Conservation (phyloP, 2,113 vertebrate genomes). For the Corythaixoides concolor region DNA sequence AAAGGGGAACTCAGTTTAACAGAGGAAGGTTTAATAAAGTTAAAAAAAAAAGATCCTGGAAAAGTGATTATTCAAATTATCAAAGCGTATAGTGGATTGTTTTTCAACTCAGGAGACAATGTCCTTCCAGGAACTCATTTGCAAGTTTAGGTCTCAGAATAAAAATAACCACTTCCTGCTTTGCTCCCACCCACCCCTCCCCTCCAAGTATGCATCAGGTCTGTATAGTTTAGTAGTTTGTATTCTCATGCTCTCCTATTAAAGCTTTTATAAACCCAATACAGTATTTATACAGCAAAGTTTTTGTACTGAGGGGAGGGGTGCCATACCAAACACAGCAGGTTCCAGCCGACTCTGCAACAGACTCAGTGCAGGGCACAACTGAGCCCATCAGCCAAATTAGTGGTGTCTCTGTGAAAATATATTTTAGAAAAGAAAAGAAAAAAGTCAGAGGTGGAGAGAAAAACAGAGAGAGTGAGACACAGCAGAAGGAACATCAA, state of each 20-base stretch:
- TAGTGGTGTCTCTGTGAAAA: not conserved
- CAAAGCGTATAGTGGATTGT: accelerated
- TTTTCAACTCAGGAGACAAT: not conserved
- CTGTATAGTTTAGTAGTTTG: not conserved
- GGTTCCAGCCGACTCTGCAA: not conserved
- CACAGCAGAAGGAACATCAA: not conserved
- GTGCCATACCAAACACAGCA: not conserved
- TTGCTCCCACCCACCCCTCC: too few relatives aligned
- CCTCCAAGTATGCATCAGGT: not conserved
- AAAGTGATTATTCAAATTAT: not conserved
- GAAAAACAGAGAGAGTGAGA: not conserved
- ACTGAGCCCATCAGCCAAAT: not conserved
- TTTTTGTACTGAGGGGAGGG: not conserved
- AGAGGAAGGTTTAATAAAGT: not conserved
- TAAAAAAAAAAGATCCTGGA: not conserved
- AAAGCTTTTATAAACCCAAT: not conserved
- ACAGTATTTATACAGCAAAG: not conserved
- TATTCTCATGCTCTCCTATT: too few relatives aligned
- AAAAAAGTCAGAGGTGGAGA: not conserved
- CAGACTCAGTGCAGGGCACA: not conserved
- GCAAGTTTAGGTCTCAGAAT: not conserved
- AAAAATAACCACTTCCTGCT: not conserved
- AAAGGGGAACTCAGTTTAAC: not conserved
- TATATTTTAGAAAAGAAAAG: not conserved
- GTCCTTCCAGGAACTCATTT: not conserved